Conservation (phyloP, 2,113 vertebrate species). For the Nyctereutes procyonoides region DNA sequence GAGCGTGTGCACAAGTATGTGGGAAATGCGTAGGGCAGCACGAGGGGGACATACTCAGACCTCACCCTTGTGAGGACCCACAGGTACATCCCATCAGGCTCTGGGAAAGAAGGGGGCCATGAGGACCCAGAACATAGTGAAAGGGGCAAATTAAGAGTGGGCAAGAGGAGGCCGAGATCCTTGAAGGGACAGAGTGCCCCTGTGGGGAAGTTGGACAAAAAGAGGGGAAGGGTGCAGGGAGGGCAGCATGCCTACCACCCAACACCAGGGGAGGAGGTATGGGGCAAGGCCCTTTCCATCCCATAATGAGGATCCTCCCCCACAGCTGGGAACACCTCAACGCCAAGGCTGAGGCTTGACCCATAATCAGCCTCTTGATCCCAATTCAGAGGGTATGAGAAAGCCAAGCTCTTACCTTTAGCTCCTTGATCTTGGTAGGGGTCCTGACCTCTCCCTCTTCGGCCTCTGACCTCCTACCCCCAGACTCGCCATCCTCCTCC, state of each 20-base stretch:
- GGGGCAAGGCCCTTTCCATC: neutral
- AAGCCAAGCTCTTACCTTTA: conserved; percentile 89
- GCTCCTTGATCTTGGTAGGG: conserved; percentile 95
- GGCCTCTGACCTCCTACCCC: conserved; percentile 80
- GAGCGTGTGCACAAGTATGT: neutral
- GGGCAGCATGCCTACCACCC: neutral
- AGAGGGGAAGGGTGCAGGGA: neutral
- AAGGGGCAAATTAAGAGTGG: neutral
- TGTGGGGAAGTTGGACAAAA: neutral
- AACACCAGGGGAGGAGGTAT: neutral
- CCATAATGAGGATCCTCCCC: neutral
- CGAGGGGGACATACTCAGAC: neutral
- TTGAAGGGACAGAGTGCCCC: neutral
- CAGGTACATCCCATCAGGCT: neutral
- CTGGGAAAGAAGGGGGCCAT: neutral
- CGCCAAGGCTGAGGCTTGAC: neutral
- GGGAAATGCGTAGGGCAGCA: neutral
- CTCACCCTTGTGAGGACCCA: neutral
- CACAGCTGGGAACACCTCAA: neutral
- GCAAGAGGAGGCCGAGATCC: neutral
- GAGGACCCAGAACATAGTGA: neutral
- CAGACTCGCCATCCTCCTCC: conserved; percentile 89
- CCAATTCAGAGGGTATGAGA: neutral
- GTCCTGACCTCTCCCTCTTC: conserved; percentile 90
- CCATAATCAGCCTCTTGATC: neutral